phyloP scores from a whole-genome alignment of 2,888 invertebrate genomes.

The Cotesia congregata region DNA sequence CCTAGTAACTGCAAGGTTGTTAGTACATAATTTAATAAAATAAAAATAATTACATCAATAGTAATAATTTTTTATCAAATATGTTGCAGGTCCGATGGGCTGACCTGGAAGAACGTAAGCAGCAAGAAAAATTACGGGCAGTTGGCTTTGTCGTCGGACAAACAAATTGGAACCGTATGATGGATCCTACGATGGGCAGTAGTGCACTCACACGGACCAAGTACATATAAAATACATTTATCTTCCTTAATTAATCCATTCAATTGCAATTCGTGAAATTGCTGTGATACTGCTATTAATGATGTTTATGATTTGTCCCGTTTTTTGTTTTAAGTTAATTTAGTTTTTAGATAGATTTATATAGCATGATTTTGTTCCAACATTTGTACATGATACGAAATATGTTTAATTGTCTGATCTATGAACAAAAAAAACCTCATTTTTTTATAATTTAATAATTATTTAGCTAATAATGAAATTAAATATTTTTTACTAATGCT shows the following conservation, averaged over 20 bases:
- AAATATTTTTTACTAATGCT: not conserved
- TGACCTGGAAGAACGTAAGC: constrained; percentile 92
- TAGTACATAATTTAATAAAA: not conserved
- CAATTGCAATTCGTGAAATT: not conserved
- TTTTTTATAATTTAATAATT: not conserved
- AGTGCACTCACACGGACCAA: constrained; percentile 94
- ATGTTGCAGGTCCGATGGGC: constrained; percentile 93
- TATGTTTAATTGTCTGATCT: not conserved
- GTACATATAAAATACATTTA: constrained; percentile 76
- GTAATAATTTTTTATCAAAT: not conserved
- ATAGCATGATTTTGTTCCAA: not conserved
- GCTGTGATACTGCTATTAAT: constrained; percentile 6
- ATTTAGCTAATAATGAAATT: not conserved
- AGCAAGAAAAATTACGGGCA: constrained; percentile 93
- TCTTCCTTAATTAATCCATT: constrained; percentile 39
- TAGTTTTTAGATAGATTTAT: not conserved
- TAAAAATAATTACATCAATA: not conserved
- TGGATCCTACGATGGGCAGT: constrained; percentile 90
- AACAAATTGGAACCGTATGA: constrained; percentile 96
- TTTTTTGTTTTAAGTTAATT: constrained; percentile 7
- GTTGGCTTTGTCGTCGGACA: constrained; percentile 98
- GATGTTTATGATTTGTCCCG: not conserved
- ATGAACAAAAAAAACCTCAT: not conserved
- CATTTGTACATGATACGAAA: constrained; percentile 1
- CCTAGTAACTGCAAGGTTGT: too few relatives aligned